Evolutionary conservation across 2,113 vertebrate species (phyloP), one percentile per base, ranked within the genome.

Genomic region (Triplophysa tibetana): DNA sequence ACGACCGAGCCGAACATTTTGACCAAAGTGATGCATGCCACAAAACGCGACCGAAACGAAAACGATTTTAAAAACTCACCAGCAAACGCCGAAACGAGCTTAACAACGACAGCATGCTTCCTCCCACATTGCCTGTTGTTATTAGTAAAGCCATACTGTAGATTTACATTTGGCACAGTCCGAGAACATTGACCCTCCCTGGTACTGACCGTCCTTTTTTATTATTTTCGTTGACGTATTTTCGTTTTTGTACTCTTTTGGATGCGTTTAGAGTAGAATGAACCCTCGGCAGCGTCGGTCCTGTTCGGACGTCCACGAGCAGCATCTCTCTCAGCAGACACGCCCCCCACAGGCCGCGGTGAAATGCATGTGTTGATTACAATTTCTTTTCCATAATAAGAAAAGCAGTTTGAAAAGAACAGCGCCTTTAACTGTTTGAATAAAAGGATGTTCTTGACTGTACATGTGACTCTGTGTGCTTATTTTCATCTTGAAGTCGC

Each of bases 391-490:
- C 93, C 92, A 94, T 94, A 94, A 94, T 93, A 93, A 90, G 84
- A 89, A 89, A 88, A 89, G 88, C 93, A 94, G 92, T 94, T 93
- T 92, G 88, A 90, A 90, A 90, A 92, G 93, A 93, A 90, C 93
- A 93, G 84, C 87, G 88, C 93, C 90, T 93, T 93, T 90, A 93
- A 92, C 90, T 93, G 92, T 92, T 94, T 93, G 91, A 94, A 94
- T 95, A 93, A 95, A 94, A 94, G 93, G 92, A 94, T 93, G 94
- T 95, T 94, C 93, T 94, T 90, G 90, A 93, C 94, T 95, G 94
- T 94, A 93, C 56, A 26, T 43, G 33, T 43, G 82, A 2, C 45
- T 67, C 19, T 52, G 66, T 63, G 17, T 75, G 29, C n/a, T 82
- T 84, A 67, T 86, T 86, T 75, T 70, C 2, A 52, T 17, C 23